Conservation (phyloP, 2,113 vertebrate species). For the Oncorhynchus nerka region DNA sequence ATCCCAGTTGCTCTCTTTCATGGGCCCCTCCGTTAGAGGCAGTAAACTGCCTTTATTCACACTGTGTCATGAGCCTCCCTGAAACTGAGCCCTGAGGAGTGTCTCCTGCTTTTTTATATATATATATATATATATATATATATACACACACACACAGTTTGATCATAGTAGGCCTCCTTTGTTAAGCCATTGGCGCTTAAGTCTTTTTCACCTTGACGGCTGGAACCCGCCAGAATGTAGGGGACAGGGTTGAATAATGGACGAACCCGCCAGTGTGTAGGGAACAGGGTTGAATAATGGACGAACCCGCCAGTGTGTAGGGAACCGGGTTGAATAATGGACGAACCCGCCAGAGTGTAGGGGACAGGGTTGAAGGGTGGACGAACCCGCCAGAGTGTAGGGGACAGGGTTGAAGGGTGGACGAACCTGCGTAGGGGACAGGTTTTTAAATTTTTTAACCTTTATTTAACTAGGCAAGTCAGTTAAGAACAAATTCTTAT, state of each 20-base stretch:
- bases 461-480: no score
- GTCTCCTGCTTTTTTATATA: not conserved
- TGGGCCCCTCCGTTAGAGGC: not conserved
- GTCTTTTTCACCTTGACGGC: no score
- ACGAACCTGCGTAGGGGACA: no score
- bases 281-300: not conserved
- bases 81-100: conserved; percentile 23
- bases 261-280: no score
- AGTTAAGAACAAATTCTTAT: no score
- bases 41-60: conserved; percentile 40
- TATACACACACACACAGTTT: not conserved
- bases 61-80: conserved; percentile 39
- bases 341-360: no score
- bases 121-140: not conserved
- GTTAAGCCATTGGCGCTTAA: not conserved
- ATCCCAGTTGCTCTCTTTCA: not conserved
- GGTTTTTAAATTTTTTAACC: no score
- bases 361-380: no score
- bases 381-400: no score
- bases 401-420: no score
- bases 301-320: no score
- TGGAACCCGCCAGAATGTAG: no score
- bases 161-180: not conserved
- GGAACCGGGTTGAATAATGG: not conserved
- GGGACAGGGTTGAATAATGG: not conserved